Conservation (phyloP, 2,888 invertebrate genomes). For the Meghimatium bilineatum region DNA sequence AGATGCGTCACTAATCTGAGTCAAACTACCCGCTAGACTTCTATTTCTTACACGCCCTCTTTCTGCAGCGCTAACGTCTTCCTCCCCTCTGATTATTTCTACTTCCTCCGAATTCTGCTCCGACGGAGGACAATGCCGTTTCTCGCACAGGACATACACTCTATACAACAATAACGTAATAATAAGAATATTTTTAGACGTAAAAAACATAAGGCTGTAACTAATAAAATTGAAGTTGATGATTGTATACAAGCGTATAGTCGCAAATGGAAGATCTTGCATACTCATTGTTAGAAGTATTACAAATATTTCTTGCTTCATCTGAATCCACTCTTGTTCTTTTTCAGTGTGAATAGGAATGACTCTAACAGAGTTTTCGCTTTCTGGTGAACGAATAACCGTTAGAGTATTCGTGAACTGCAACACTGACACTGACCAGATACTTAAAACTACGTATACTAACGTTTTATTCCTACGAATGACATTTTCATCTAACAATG, state of each 20-base stretch:
- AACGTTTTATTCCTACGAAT: conserved; percentile 66
- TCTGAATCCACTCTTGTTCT: conserved; percentile 39
- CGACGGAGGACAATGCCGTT: conserved; percentile 50
- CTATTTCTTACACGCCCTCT: background rate
- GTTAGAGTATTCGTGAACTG: conserved; percentile 76
- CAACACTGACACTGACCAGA: conserved; percentile 74
- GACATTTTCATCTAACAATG: conserved; percentile 64
- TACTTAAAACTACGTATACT: conserved; percentile 66
- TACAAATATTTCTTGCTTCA: conserved; percentile 76
- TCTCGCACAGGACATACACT: conserved; percentile 53
- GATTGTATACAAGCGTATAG: conserved; percentile 69
- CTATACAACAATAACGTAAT: conserved; percentile 60
- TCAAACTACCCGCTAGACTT: background rate
- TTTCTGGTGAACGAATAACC: conserved; percentile 61
- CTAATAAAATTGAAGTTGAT: conserved; percentile 64
- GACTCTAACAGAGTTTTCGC: background rate
- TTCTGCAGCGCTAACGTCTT: background rate
- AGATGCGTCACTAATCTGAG: background rate
- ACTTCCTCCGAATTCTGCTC: background rate
- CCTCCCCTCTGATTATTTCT: background rate
- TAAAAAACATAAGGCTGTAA: conserved; percentile 72
- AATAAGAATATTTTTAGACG: conserved; percentile 63
- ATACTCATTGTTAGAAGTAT: conserved; percentile 77
- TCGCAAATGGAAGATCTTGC: conserved; percentile 78
- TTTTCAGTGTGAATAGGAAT: background rate